Evolutionary conservation across 2,797 vertebrate genomes (phyloP).

Genomic region (Microctenopoma lineatum): DNA sequence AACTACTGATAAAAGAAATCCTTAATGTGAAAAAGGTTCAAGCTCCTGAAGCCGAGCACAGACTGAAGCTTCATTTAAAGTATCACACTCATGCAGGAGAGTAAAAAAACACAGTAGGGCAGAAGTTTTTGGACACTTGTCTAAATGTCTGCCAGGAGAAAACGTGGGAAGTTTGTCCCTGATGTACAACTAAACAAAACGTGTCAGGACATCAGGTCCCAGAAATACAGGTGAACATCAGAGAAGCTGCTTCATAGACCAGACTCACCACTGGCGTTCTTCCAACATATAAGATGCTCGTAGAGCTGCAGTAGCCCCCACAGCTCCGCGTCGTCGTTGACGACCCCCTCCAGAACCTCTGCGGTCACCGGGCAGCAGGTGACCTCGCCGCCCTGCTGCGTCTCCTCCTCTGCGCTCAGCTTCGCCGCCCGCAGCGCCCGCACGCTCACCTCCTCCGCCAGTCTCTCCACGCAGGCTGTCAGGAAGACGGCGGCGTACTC

Average conservation of each 20-base stretch:
- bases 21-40: neutral
- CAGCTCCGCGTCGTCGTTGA: slow-evolving; percentile 91
- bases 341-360: slow-evolving; percentile 86
- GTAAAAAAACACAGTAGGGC: too few species aligned
- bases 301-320: slow-evolving; percentile 92
- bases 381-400: slow-evolving; percentile 58
- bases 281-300: slow-evolving; percentile 93
- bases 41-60: neutral
- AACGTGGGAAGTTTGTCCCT: too few species aligned
- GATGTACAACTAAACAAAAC: too few species aligned
- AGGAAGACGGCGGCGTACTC: slow-evolving; percentile 92
- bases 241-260: too few species aligned
- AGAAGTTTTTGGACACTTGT: too few species aligned
- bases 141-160: too few species aligned
- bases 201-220: too few species aligned
- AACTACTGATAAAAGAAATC: neutral
- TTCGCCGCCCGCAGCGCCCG: slow-evolving; percentile 82
- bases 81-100: too few species aligned
- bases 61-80: neutral
- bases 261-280: slow-evolving; percentile 90
- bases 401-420: slow-evolving; percentile 37
- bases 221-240: too few species aligned
- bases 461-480: slow-evolving; percentile 89
- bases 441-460: slow-evolving; percentile 87
- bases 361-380: slow-evolving; percentile 74